phyloP scores from a whole-genome alignment of 2,888 invertebrate genomes.

The Andrena trimmerana region DNA sequence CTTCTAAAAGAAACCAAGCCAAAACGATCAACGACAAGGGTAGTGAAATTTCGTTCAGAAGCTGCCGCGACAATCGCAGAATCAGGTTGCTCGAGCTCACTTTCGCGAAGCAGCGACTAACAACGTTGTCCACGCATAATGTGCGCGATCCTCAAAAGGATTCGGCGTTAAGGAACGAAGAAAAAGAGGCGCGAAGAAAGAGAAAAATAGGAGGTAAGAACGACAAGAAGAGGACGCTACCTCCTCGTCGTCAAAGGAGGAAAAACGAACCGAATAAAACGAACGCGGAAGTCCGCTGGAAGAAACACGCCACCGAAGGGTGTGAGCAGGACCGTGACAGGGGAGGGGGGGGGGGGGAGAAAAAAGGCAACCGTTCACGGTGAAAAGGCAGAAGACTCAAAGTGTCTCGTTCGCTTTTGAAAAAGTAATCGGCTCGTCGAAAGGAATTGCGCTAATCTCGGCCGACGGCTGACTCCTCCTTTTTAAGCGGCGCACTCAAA shows the following conservation, averaged over 20 bases:
- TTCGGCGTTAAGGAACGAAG: conserved; percentile 13
- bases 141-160: conserved; percentile 6
- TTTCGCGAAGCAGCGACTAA: not conserved
- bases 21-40: not conserved
- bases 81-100: not conserved
- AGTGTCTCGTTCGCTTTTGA: conserved; percentile 59
- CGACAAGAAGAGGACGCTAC: not conserved
- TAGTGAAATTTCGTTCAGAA: not conserved
- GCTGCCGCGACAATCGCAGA: not conserved
- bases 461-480: conserved; percentile 54
- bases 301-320: conserved; percentile 10
- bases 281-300: conserved; percentile 9
- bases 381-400: conserved; percentile 49
- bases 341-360: not conserved
- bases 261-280: conserved; percentile 24
- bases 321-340: not conserved
- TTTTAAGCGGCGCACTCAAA: conserved; percentile 46
- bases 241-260: conserved; percentile 32
- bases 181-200: not conserved
- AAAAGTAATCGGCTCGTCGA: conserved; percentile 63
- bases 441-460: conserved; percentile 70
- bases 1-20: no score
- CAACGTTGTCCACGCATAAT: conserved; percentile 22
- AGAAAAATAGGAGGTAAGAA: not conserved
- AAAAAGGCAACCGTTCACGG: conserved; percentile 22